These are phyloP conservation scores for Toxostoma redivivum DNA, from an alignment of 2,113 vertebrate species.

Conservation along the genomic window DNA sequence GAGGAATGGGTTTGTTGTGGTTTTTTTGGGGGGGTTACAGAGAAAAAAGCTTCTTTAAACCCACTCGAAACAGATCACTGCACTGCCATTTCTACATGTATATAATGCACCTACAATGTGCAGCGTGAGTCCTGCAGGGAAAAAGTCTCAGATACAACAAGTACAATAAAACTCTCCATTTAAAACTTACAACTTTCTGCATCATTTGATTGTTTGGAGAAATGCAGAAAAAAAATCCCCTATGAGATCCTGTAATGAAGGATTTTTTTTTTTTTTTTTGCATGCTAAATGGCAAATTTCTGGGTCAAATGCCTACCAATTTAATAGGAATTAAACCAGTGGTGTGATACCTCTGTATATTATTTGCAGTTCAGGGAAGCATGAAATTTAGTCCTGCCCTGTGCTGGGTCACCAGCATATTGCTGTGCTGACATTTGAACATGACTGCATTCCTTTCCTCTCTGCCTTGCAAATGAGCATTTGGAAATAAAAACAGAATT, in stretches of 20 bases:
- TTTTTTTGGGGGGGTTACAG: too few species aligned
- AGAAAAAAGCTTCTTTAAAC: not conserved
- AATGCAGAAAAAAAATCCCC: not conserved
- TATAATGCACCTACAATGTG: not conserved
- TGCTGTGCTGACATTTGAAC: slow-evolving; percentile 15
- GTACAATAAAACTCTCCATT: not conserved
- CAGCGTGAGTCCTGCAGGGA: not conserved
- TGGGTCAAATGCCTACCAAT: not conserved
- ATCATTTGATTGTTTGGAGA: not conserved
- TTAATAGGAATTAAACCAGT: slow-evolving; percentile 5
- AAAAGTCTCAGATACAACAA: not conserved
- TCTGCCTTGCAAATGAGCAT: not conserved
- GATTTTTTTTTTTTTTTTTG: not conserved
- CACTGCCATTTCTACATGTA: not conserved
- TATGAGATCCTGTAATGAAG: not conserved
- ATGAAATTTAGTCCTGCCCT: slow-evolving; percentile 31
- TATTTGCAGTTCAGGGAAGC: slow-evolving; percentile 20
- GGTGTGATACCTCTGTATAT: not conserved
- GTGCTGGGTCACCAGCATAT: not conserved
- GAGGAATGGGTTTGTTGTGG: not conserved
- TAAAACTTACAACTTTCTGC: not conserved
- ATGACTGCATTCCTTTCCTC: not conserved
- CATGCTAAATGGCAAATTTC: not conserved
- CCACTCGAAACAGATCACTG: not conserved
- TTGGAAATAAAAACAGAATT: not conserved